Percentiles rank a stretch among this genome's conserved stretches.
Conservation (phyloP, 2,113 vertebrate species). For the Mastomys natalensis region DNA sequence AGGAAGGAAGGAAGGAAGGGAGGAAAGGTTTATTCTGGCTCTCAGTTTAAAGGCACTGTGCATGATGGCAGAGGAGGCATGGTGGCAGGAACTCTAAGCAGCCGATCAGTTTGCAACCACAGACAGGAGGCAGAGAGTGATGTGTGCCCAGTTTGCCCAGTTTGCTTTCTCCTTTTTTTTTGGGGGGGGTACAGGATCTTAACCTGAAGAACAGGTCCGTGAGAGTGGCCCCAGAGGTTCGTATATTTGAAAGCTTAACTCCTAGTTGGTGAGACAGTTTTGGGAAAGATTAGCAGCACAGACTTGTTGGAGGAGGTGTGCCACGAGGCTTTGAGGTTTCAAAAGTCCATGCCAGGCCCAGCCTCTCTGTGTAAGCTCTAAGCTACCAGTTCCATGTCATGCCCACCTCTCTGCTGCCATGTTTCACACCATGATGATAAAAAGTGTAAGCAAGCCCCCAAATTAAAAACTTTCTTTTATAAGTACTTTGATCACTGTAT, state of each 20-base stretch:
- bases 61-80: not conserved
- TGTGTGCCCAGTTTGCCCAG: fast-evolving
- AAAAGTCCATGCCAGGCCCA: not conserved
- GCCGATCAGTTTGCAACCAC: not conserved
- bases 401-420: not conserved
- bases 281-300: not conserved
- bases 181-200: not conserved
- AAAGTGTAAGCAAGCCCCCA: not conserved
- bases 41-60: not conserved
- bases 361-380: not conserved
- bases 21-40: not conserved
- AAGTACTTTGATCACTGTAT: not conserved
- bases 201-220: not conserved
- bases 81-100: not conserved
- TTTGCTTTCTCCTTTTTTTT: not conserved
- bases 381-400: fast-evolving
- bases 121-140: not conserved
- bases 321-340: not conserved
- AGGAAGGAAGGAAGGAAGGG: no score
- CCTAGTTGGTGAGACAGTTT: not conserved
- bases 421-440: not conserved
- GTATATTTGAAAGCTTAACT: not conserved
- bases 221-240: not conserved
- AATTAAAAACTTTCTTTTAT: not conserved
- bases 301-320: not conserved